Evolutionary conservation across 2,888 invertebrate species (phyloP), one percentile per base, ranked within the genome.

Genomic region (Pseudococcus jackbeardsleyi): DNA sequence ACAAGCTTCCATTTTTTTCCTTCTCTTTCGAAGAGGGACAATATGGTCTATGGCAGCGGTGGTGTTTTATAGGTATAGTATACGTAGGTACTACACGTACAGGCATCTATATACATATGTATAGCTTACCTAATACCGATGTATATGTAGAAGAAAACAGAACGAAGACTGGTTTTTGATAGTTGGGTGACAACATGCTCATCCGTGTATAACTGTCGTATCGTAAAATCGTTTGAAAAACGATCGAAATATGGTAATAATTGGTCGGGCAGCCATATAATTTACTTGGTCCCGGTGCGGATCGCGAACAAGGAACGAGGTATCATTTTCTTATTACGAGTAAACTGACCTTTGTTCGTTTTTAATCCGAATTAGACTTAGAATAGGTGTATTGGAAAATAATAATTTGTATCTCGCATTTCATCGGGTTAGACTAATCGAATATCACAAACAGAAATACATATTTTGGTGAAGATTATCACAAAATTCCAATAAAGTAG

Each of bases 161-260:
- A 72, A 39, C 72, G 15, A 64, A 72, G 72, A 72, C 72, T 72
- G 72, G 72, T 72, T 64, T 72, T 33, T 72, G 72, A 72, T 72
- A 72, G 72, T 39, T 72, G 33, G 72, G 72, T 72, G 72, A 72
- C 72, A 72, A 72, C 72, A 33, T 17, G 39, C 72, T 33, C 72
- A 33, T 33, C 33, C 72, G 72, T 33, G 64, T 19, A 22, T 64
- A 72, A 72, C 72, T 33, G 46, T 82, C 19, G 79, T 82, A 42
- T 82, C 79, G 79, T 82, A 82, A 82, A 82, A 82, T 82, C 17
- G 11, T 19, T 42, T 82, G 46, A 82, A 46, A 82, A 82, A 82
- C 79, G 39, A 46, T 46, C 42, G 46, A 82, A 82, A 82, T 82
- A 82, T 82, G 79, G 39, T 33, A 82, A 82, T 82, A 82, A 22